phyloP scores from a whole-genome alignment of 1,140 invertebrate species.

The Branchinecta lindahli region DNA sequence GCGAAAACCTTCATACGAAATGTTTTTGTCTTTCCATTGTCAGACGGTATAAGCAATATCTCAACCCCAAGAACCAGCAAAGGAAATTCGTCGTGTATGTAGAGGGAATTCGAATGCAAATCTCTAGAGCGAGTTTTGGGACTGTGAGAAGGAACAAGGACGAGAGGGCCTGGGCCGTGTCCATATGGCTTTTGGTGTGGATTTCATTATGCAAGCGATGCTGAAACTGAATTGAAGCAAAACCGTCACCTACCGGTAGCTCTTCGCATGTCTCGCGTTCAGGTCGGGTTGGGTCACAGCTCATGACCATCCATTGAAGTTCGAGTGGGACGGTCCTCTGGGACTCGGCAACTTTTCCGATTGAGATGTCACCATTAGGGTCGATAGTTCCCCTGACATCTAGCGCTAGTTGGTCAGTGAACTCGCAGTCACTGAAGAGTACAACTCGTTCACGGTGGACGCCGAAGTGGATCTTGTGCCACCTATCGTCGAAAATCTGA shows the following conservation, averaged over 20 bases:
- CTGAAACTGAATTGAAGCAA: no score
- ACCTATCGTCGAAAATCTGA: slow-evolving; percentile 54
- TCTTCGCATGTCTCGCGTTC: slow-evolving; percentile 53
- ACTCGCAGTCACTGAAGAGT: slow-evolving; percentile 53
- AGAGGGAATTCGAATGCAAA: no score
- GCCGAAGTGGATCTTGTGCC: slow-evolving; percentile 65
- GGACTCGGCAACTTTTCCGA: slow-evolving; percentile 42
- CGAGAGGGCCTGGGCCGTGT: no score
- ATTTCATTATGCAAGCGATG: no score
- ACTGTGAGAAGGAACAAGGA: no score
- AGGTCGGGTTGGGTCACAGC: slow-evolving; percentile 54
- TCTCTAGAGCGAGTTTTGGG: no score
- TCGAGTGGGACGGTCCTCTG: slow-evolving; percentile 48
- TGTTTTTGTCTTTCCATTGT: no score
- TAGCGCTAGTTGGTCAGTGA: slow-evolving; percentile 32
- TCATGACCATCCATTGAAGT: slow-evolving; percentile 61
- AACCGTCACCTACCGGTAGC: slow-evolving; percentile 37
- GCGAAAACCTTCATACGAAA: no score
- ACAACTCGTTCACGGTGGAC: slow-evolving; percentile 46
- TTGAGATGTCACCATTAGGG: slow-evolving; percentile 46
- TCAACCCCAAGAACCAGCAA: no score
- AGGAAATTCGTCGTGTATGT: no score
- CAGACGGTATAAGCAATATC: no score
- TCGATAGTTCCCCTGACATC: slow-evolving; percentile 43
- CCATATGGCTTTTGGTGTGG: no score